Percentiles rank a stretch among this genome's conserved stretches.
phyloP scores from a whole-genome alignment of 2,888 invertebrate genomes.

The Scrobipalpa costella region DNA sequence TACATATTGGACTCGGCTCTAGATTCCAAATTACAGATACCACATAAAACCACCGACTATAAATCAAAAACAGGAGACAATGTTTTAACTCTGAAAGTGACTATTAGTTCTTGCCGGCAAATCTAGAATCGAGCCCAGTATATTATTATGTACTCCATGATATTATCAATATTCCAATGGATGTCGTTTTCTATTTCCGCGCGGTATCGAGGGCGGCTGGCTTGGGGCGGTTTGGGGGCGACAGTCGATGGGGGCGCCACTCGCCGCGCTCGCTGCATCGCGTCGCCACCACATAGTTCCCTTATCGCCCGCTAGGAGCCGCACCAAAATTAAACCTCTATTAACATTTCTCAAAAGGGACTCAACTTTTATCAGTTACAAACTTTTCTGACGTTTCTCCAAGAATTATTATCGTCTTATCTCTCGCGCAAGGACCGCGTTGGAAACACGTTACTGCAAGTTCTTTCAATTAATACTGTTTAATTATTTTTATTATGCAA shows the following conservation, averaged over 20 bases:
- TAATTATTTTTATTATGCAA: constrained; percentile 31
- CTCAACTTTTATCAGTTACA: constrained; percentile 78
- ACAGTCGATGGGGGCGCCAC: neutral
- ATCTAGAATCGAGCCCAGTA: too few relatives aligned
- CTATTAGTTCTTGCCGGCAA: too few relatives aligned
- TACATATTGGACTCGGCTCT: too few relatives aligned
- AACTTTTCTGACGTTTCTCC: constrained; percentile 77
- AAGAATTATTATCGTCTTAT: constrained; percentile 79
- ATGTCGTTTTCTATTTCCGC: neutral
- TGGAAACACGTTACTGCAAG: constrained; percentile 60
- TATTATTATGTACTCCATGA: too few relatives aligned
- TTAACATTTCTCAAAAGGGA: constrained; percentile 77
- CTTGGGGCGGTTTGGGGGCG: neutral
- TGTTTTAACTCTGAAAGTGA: too few relatives aligned
- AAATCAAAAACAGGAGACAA: too few relatives aligned
- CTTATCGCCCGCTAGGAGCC: constrained; percentile 59
- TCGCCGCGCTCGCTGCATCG: neutral
- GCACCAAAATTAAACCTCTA: constrained; percentile 75
- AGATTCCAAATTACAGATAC: too few relatives aligned
- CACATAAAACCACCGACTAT: too few relatives aligned
- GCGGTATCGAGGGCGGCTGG: neutral
- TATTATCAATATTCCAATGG: neutral
- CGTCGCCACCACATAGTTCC: constrained; percentile 41
- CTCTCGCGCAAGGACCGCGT: constrained; percentile 61
- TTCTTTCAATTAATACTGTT: constrained; percentile 62